A percentile compares a stretch with the other conserved stretches of the same genome.
Conservation (phyloP, 2,888 invertebrate genomes). For the Halictus ligatus region DNA sequence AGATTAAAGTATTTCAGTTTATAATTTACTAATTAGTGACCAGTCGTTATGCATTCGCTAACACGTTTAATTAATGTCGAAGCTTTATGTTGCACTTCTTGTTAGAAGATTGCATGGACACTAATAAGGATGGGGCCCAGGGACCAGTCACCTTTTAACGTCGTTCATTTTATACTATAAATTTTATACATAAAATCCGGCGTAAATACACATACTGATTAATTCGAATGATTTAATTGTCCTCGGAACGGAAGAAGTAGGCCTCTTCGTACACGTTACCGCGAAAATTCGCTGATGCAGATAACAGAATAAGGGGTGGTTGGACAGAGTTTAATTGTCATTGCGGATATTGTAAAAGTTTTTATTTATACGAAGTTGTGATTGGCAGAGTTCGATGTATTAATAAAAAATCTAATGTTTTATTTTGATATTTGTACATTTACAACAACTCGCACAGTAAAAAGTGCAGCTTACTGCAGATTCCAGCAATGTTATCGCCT, state of each 20-base stretch:
- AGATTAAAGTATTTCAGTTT: constrained; percentile 4
- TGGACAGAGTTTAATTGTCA: neutral
- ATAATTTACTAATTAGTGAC: neutral
- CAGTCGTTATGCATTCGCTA: neutral
- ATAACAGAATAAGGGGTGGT: neutral
- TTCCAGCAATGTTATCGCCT: neutral
- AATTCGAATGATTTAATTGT: neutral
- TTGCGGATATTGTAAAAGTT: neutral
- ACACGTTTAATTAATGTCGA: constrained; percentile 1
- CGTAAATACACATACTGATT: neutral
- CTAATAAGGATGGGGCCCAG: neutral
- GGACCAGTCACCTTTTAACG: neutral
- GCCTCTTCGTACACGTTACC: neutral
- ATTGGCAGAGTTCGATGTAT: too few species aligned
- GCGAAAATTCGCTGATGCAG: neutral
- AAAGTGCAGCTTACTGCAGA: neutral
- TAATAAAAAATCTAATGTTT: neutral
- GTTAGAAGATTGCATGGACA: neutral
- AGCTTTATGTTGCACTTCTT: neutral
- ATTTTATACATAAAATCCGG: neutral
- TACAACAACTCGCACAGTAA: neutral
- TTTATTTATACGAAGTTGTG: too few species aligned
- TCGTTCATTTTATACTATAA: neutral
- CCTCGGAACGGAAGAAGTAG: neutral
- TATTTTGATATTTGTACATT: neutral